A percentile compares a stretch with the other conserved stretches of the same genome.
Conservation (phyloP, 2,113 vertebrate genomes). For the Coptodon bakossiorum region DNA sequence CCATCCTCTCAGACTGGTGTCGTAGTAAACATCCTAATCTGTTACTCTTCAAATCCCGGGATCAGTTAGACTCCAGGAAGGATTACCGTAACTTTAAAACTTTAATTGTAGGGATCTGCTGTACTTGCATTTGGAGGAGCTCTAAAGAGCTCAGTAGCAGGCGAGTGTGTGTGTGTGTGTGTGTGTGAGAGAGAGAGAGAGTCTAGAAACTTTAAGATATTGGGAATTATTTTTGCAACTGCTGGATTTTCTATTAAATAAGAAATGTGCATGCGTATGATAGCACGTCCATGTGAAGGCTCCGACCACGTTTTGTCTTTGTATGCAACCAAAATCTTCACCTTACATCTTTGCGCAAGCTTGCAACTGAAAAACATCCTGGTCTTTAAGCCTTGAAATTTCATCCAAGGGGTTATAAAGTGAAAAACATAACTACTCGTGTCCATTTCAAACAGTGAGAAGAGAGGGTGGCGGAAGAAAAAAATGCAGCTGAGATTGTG, state of each 20-base stretch:
- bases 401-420: background rate
- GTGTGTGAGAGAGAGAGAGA: background rate
- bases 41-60: background rate
- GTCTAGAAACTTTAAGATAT: background rate
- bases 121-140: background rate
- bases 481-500: constrained; percentile 8
- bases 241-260: background rate
- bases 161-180: constrained; percentile 5
- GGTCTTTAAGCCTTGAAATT: background rate
- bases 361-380: background rate
- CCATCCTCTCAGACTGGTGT: background rate
- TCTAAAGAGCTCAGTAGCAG: background rate
- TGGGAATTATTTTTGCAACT: background rate
- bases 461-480: background rate
- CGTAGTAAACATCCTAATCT: constrained; percentile 27
- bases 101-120: background rate
- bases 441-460: background rate
- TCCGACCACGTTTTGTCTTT: background rate
- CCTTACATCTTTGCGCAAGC: background rate
- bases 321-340: background rate
- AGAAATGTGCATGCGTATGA: background rate
- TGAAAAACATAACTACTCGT: background rate
- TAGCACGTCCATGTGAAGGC: background rate
- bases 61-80: background rate
- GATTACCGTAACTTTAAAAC: constrained; percentile 4